phyloP scores from a whole-genome alignment of 2,113 vertebrate species.

The Motacilla tschutschensis region DNA sequence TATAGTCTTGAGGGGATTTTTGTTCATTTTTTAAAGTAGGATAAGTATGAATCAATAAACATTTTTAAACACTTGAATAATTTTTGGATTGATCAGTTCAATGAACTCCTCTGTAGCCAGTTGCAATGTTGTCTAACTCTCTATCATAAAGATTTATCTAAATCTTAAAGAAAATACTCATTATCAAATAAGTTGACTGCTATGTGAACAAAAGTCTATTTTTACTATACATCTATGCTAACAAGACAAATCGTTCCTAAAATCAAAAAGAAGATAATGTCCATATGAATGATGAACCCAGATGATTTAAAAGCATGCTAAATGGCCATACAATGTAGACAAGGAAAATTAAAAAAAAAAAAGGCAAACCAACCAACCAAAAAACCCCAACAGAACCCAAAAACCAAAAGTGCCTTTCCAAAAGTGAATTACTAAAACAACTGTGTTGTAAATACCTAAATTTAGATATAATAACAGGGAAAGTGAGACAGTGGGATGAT shows the following conservation, averaged over 20 bases:
- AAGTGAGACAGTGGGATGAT: background rate
- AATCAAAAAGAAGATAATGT: background rate
- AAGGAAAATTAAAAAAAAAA: background rate
- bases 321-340: background rate
- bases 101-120: background rate
- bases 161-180: background rate
- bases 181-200: background rate
- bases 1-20: background rate
- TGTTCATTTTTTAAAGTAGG: background rate
- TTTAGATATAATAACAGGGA: background rate
- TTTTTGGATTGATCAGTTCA: background rate
- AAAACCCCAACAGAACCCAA: background rate
- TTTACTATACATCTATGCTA: background rate
- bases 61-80: background rate
- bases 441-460: fast-evolving
- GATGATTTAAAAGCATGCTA: background rate
- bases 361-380: background rate
- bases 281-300: background rate
- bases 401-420: fast-evolving
- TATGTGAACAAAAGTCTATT: background rate
- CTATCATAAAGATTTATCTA: background rate
- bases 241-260: background rate
- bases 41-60: background rate
- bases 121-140: background rate
- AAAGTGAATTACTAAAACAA: background rate